Evolutionary conservation across 1,140 invertebrate species (phyloP).

Genomic region (Phocides pigmalion): DNA sequence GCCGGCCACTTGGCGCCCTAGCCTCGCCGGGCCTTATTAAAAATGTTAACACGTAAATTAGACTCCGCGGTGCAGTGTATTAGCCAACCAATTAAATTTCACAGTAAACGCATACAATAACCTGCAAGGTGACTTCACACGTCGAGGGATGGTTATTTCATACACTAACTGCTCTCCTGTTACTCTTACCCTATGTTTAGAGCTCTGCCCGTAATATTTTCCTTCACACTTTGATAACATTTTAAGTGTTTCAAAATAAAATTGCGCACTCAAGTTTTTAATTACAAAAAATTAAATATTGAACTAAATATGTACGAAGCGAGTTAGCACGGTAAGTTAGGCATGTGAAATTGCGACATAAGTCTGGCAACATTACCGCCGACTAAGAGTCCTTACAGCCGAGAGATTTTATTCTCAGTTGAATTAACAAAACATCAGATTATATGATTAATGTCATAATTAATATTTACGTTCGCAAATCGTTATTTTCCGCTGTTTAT

Average conservation of each 20-base stretch:
- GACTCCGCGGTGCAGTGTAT: conserved; percentile 71
- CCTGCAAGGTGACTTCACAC: conserved; percentile 55
- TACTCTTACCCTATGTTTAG: conserved; percentile 42
- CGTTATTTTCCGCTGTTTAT: conserved; percentile 33
- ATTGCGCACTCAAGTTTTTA: conserved; percentile 71
- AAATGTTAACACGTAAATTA: conserved; percentile 83
- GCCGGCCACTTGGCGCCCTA: conserved; percentile 79
- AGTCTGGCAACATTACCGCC: conserved; percentile 76
- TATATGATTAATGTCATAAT: conserved; percentile 36
- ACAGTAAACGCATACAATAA: conserved; percentile 65
- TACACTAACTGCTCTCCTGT: conserved; percentile 37
- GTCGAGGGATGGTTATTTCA: conserved; percentile 44
- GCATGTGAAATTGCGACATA: conserved; percentile 82
- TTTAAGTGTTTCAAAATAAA: conserved; percentile 68
- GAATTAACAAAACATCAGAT: conserved; percentile 58
- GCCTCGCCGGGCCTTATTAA: conserved; percentile 78
- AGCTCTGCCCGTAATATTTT: conserved; percentile 48
- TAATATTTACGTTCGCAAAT: conserved; percentile 33
- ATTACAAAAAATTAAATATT: conserved; percentile 75
- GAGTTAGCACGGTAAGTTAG: conserved; percentile 73
- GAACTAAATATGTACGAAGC: conserved; percentile 68
- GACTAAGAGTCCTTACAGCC: conserved; percentile 73
- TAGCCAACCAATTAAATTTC: conserved; percentile 81
- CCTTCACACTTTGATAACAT: conserved; percentile 63
- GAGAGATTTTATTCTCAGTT: conserved; percentile 75